A percentile compares a stretch with the other conserved stretches of the same genome.
Conservation (phyloP, 1,140 invertebrate genomes). For the Sesamia nonagrioides region DNA sequence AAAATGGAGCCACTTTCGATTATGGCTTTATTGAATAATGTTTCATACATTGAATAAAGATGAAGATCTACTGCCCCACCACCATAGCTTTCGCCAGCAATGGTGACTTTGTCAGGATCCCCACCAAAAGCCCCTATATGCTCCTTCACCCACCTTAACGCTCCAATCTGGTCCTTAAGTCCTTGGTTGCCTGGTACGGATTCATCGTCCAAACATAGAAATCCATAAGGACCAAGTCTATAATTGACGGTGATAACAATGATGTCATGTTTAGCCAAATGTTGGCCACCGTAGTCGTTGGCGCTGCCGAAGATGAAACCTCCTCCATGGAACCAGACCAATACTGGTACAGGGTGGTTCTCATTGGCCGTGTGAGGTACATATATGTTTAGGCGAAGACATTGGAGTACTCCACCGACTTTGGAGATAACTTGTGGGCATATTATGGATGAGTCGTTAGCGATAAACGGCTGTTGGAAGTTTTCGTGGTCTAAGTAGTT, state of each 20-base stretch:
- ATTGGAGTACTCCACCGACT: conserved; percentile 59
- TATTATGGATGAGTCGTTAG: conserved; percentile 44
- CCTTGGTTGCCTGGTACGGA: conserved; percentile 91
- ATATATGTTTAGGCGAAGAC: conserved; percentile 68
- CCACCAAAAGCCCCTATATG: conserved; percentile 91
- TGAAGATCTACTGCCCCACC: conserved; percentile 88
- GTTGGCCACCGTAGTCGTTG: conserved; percentile 76
- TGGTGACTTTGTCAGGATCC: conserved; percentile 90
- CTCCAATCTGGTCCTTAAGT: conserved; percentile 90
- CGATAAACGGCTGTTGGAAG: conserved; percentile 54
- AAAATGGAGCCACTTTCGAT: conserved; percentile 57
- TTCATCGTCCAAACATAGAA: conserved; percentile 89
- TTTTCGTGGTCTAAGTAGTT: conserved; percentile 41
- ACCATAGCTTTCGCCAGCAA: conserved; percentile 90
- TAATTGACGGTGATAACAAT: conserved; percentile 89
- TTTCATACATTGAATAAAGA: conserved; percentile 54
- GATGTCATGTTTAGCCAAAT: conserved; percentile 87
- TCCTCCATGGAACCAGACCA: conserved; percentile 92
- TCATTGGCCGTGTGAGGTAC: conserved; percentile 54
- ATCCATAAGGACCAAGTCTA: conserved; percentile 89
- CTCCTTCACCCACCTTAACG: conserved; percentile 89
- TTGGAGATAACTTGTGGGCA: conserved; percentile 54
- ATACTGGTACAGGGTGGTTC: conserved; percentile 84
- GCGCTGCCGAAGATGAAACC: conserved; percentile 86
- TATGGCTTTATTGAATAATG: conserved; percentile 58